Evolutionary conservation across 1,140 invertebrate genomes (phyloP).

Genomic region (Drosophila pectinifera): DNA sequence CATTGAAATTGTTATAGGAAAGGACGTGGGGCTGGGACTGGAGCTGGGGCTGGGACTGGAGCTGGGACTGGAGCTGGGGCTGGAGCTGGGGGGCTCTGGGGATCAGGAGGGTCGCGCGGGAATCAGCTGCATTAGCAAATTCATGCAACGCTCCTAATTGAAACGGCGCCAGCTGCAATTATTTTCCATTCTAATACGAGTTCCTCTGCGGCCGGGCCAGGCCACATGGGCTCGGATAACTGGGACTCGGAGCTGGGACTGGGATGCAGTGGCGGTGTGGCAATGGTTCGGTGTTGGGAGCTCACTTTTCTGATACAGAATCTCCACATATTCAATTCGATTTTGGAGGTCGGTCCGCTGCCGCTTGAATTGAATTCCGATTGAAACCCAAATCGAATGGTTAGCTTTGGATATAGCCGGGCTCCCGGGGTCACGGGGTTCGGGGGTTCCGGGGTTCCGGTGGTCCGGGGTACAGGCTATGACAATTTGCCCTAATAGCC

Average conservation of each 20-base stretch:
- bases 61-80: neutral
- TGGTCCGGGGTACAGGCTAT: too few species aligned
- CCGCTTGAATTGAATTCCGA: conserved; percentile 69
- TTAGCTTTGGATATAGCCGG: neutral
- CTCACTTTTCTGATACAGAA: neutral
- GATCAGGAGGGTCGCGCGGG: conserved; percentile 13
- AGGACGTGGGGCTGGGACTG: neutral
- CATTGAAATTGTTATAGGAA: neutral
- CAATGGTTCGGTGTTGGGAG: too few species aligned
- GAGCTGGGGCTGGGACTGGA: conserved; percentile 1
- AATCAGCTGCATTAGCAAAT: conserved; percentile 60
- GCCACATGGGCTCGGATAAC: conserved; percentile 5
- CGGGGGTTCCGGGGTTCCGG: too few species aligned
- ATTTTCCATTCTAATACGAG: conserved; percentile 78
- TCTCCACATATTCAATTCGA: conserved; percentile 53
- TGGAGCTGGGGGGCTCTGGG: neutral
- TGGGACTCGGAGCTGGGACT: neutral
- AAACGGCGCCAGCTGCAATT: conserved; percentile 77
- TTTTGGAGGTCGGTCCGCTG: conserved; percentile 17
- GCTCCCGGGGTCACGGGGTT: neutral
- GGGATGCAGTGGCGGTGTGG: too few species aligned
- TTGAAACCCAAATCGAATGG: conserved; percentile 43
- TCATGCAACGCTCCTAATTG: conserved; percentile 68
- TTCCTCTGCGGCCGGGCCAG: conserved; percentile 39
- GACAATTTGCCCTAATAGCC: conserved; percentile 30